Evolutionary conservation across 1,140 invertebrate genomes (phyloP).

Genomic region (Popillia japonica): DNA sequence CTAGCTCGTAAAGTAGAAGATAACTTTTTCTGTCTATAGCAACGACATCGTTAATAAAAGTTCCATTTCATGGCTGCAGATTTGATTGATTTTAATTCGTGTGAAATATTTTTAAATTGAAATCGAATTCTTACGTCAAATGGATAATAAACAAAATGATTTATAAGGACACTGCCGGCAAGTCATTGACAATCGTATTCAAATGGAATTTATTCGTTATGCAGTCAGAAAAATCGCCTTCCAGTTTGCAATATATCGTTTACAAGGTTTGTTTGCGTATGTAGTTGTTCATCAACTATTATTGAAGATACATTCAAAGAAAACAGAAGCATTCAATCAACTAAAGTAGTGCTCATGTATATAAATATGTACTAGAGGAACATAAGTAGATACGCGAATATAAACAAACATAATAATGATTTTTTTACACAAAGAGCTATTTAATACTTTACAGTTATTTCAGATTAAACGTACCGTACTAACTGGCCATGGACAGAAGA

Average conservation of each 20-base stretch:
- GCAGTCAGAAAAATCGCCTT: background rate
- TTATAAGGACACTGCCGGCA: constrained; percentile 15
- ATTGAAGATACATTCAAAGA: background rate
- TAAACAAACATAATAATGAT: too few relatives aligned
- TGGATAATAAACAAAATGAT: constrained; percentile 24
- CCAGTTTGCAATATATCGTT: constrained; percentile 1
- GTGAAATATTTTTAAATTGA: constrained; percentile 36
- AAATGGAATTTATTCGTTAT: constrained; percentile 23
- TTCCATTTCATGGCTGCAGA: background rate
- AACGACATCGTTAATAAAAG: constrained; percentile 27
- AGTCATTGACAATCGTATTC: background rate
- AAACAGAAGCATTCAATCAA: background rate
- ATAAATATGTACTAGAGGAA: too few relatives aligned
- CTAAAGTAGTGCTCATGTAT: background rate
- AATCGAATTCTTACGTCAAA: constrained; percentile 34
- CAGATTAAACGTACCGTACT: too few relatives aligned
- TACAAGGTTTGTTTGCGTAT: background rate
- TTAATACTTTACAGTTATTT: too few relatives aligned
- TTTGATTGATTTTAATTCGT: constrained; percentile 34
- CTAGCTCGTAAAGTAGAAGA: background rate
- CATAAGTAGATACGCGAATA: too few relatives aligned
- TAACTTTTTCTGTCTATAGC: background rate
- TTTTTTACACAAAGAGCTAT: too few relatives aligned
- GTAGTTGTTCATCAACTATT: background rate
- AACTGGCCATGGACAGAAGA: too few relatives aligned